Conservation (phyloP, 2,888 invertebrate genomes). For the Plebejus argus region DNA sequence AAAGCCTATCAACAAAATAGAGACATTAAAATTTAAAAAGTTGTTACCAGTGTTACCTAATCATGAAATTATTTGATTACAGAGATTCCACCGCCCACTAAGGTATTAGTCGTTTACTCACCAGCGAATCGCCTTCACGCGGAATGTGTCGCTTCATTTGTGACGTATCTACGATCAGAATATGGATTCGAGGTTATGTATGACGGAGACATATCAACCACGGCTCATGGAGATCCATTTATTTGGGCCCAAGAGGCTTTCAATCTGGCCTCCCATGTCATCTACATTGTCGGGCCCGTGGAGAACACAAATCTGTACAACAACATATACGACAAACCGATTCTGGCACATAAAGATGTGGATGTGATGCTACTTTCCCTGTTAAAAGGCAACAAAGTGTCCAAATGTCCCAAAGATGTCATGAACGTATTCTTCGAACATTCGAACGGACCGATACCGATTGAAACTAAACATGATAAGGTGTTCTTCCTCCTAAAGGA, state of each 20-base stretch:
- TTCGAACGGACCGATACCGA: slow-evolving; percentile 60
- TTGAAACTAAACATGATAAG: slow-evolving; percentile 60
- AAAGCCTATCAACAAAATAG: no score
- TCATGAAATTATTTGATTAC: slow-evolving; percentile 33
- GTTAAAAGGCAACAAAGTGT: slow-evolving; percentile 51
- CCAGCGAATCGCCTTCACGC: slow-evolving; percentile 64
- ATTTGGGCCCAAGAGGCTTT: slow-evolving; percentile 68
- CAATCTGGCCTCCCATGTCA: slow-evolving; percentile 57
- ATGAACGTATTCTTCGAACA: slow-evolving; percentile 68
- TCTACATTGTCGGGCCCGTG: slow-evolving; percentile 66
- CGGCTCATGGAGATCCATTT: slow-evolving; percentile 64
- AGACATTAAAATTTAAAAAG: no score
- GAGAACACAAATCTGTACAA: slow-evolving; percentile 58
- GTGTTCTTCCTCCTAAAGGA: slow-evolving; percentile 63
- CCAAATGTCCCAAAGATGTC: slow-evolving; percentile 55
- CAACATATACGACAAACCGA: slow-evolving; percentile 70
- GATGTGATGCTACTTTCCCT: slow-evolving; percentile 59
- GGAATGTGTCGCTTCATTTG: slow-evolving; percentile 65
- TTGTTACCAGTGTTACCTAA: background rate
- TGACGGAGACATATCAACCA: slow-evolving; percentile 63
- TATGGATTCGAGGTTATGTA: slow-evolving; percentile 67
- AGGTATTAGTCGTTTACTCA: slow-evolving; percentile 67
- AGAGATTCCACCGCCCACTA: slow-evolving; percentile 66
- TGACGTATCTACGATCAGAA: slow-evolving; percentile 62
- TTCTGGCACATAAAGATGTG: slow-evolving; percentile 60